Evolutionary conservation across 2,888 invertebrate genomes (phyloP), one percentile per base, ranked within the genome.

Genomic region (Ariolimax columbianus): DNA sequence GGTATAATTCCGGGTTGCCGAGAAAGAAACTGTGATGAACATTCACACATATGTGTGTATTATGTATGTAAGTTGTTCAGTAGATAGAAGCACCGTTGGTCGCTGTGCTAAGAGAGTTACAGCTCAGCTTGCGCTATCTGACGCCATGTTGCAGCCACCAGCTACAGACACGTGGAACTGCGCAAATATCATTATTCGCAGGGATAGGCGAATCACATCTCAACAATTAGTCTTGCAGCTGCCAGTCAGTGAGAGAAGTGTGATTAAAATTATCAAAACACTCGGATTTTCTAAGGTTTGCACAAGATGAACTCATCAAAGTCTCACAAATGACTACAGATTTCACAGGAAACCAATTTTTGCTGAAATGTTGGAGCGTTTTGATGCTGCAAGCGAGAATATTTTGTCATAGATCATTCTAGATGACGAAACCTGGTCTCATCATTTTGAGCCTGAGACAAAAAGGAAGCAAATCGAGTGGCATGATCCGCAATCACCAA

Each of bases 401-500:
- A 2, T 14, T 19, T 55, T 55, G 6, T 7, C 43, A 43, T 0
- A 47, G n/a, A 43, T 33, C 43, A 30, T 75, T 75, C 1, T 43
- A 47, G 43, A 1, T 73, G 43, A 73, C 19, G 38, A 43, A 43
- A 73, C n/a, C n/a, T 73, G 40, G 73, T n/a, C n/a, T n/a, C 14
- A 66, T 66, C 14, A 66, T 66, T 66, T 66, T 66, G 30, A 66
- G 30, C 4, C 66, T 30, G n/a, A n/a, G n/a, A n/a, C n/a, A 33
- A 66, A 33, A 55, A 55, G 7, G 23, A 17, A 55, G 23, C 19
- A 3, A 55, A 55, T 14, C 19, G 19, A 7, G 55, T 66, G 66
- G 26, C 66, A 66, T 66, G 30, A 66, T 66, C 68, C 23, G 68
- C 68, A 68, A 36, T 68, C n/a, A n/a, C n/a, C n/a, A n/a, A n/a